These are phyloP conservation scores for Oceanodroma tethys DNA, from an alignment of 2,113 vertebrate genomes.

Conservation along the genomic window DNA sequence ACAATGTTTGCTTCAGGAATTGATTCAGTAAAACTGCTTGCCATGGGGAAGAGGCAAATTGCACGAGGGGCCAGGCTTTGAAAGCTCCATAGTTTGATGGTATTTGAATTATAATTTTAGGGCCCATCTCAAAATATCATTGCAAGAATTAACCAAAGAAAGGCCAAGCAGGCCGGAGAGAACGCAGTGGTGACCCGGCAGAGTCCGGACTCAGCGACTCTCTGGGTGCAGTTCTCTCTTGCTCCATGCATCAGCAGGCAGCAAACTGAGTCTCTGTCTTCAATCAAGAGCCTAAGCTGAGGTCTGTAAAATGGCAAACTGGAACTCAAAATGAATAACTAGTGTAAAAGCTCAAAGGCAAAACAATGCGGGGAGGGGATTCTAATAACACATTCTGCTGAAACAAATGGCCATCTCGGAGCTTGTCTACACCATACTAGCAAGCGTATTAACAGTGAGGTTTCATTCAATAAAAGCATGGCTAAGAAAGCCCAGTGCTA, in stretches of 20 bases:
- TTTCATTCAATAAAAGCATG: not conserved
- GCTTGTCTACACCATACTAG: conserved; percentile 15
- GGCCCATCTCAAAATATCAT: not conserved
- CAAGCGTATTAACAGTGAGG: not conserved
- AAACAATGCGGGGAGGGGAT: conserved; percentile 35
- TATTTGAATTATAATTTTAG: conserved; percentile 1
- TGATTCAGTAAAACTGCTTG: not conserved
- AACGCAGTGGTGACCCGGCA: not conserved
- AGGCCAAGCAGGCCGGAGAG: not conserved
- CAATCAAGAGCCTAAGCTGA: conserved; percentile 39
- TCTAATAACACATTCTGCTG: not conserved
- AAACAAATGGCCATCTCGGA: conserved; percentile 24
- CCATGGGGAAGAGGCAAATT: not conserved
- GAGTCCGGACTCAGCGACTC: not conserved
- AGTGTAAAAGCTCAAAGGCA: conserved; percentile 27
- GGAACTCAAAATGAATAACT: conserved; percentile 42
- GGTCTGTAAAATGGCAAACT: conserved; percentile 45
- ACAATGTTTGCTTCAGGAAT: not conserved
- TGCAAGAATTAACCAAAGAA: conserved; percentile 26
- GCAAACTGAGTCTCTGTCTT: conserved; percentile 45
- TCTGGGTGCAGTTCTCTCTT: not conserved
- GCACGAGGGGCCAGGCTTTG: not conserved
- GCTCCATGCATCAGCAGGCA: conserved; percentile 12
- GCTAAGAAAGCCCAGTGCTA: not conserved
- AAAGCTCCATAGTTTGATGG: not conserved